Percentiles rank a stretch among this genome's conserved stretches.
Conservation (phyloP, 2,888 invertebrate genomes). For the Drosophila algonquin region DNA sequence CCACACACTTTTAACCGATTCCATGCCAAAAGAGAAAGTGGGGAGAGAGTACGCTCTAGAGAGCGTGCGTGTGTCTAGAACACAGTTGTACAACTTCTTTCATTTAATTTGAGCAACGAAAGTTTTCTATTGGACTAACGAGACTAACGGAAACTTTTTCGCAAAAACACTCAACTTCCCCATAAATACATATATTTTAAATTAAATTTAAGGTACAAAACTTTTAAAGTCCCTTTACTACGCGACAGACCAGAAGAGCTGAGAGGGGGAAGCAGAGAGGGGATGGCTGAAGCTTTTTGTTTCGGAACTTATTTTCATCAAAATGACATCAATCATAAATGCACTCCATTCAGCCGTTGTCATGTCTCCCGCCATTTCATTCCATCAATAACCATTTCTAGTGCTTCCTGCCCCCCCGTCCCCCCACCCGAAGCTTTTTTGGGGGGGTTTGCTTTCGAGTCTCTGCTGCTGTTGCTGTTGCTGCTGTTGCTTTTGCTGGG, state of each 20-base stretch:
- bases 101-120: constrained; percentile 73
- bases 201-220: constrained; percentile 64
- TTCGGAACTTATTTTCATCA: constrained; percentile 68
- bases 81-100: constrained; percentile 74
- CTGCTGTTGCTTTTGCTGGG: constrained; percentile 27
- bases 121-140: constrained; percentile 59
- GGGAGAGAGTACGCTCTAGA: not conserved
- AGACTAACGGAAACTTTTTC: constrained; percentile 57
- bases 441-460: not conserved
- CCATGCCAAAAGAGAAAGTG: constrained; percentile 11
- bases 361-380: constrained; percentile 41
- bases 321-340: constrained; percentile 78
- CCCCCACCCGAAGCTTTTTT: constrained; percentile 11
- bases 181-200: constrained; percentile 65
- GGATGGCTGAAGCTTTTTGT: not conserved
- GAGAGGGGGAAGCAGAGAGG: too few relatives aligned
- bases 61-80: constrained; percentile 6
- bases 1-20: too few relatives aligned
- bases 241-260: constrained; percentile 11
- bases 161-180: constrained; percentile 30
- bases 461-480: constrained; percentile 6
- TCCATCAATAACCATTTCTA: constrained; percentile 69
- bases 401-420: constrained; percentile 51
- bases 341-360: constrained; percentile 65
- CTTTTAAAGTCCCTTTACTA: constrained; percentile 60